Evolutionary conservation across 2,113 vertebrate genomes (phyloP), one percentile per base, ranked within the genome.

Genomic region (Aplodontia rufa): DNA sequence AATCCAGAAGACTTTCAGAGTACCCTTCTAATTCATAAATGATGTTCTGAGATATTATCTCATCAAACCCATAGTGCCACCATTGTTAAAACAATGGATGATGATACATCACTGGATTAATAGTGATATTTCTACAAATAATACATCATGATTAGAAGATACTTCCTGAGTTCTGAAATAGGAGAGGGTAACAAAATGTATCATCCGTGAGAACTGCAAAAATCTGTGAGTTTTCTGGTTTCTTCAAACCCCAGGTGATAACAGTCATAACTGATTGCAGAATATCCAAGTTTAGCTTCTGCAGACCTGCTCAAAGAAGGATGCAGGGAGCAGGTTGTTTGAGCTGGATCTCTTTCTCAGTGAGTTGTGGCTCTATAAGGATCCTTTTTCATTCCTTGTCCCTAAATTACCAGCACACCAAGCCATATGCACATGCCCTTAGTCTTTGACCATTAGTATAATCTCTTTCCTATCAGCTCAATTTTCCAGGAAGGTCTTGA

Each of bases 81-180:
- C 30, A 16, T 82, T 87, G 22, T 82, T 90, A 90, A 90, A 81
- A 76, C 5, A 82, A 62, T 85, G 19, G 13, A 42, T n/a, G n/a
- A 30, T 81, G 24, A 14, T n/a, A 0, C 3, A 37, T 45, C 22
- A 26, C 4, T 45, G 40, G 83, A 55, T 82, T 79, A 83, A n/a
- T 42, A 49, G 76, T 89, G 30, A 37, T 78, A 47, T 76, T 90
- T 87, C 32, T 37, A 58, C 49, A n/a, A 87, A 84, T 42, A 30
- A 6, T 19, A 30, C 2, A 42, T 76, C 83, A 22, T 45, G 8
- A 72, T 72, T 64, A 62, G 12, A 90, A 91, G 8, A 42, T 37
- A 40, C 3, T 66, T 72, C 42, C 24, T 51, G 37, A 86, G 9
- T 88, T 93, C 55, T 88, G 35, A 58, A 87, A 55, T 35, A 9